Conservation (phyloP, 2,888 invertebrate species). For the Onchidella celtica region DNA sequence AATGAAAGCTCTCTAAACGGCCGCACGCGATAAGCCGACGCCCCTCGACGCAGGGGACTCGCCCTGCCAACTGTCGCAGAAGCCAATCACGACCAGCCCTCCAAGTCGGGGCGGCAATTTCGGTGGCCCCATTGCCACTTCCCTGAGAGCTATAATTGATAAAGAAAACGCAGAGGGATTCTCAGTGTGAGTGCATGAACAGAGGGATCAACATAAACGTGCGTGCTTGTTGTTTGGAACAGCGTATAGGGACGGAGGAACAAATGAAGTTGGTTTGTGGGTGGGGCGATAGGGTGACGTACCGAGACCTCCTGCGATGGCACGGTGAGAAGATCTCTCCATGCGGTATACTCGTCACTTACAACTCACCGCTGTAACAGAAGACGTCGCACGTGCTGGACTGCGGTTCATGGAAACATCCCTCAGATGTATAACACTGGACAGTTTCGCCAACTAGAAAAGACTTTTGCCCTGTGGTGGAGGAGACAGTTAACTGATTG, state of each 20-base stretch:
- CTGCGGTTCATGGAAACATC: too few species aligned
- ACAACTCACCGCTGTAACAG: background rate
- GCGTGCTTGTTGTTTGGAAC: slow-evolving; percentile 8
- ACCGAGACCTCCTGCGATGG: background rate
- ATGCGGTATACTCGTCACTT: background rate
- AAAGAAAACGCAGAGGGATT: slow-evolving; percentile 50
- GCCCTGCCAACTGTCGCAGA: slow-evolving; percentile 38
- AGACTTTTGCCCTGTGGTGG: too few species aligned
- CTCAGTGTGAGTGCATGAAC: slow-evolving; percentile 21
- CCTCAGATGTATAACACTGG: too few species aligned
- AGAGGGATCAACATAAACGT: slow-evolving; percentile 19
- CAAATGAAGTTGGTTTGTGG: slow-evolving; percentile 4
- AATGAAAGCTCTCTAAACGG: slow-evolving; percentile 47
- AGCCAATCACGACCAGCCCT: slow-evolving; percentile 60
- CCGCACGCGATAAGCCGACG: slow-evolving; percentile 53
- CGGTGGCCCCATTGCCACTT: slow-evolving; percentile 44
- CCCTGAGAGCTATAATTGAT: slow-evolving; percentile 55
- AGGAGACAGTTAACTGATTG: background rate
- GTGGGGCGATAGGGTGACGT: slow-evolving; percentile 12
- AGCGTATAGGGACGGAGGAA: slow-evolving; percentile 4
- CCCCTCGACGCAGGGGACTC: slow-evolving; percentile 50
- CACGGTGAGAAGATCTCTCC: background rate
- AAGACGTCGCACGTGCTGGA: background rate
- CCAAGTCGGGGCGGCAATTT: slow-evolving; percentile 18
- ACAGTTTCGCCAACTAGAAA: too few species aligned